Conservation (phyloP, 2,888 invertebrate species). For the Iphiclides podalirius region DNA sequence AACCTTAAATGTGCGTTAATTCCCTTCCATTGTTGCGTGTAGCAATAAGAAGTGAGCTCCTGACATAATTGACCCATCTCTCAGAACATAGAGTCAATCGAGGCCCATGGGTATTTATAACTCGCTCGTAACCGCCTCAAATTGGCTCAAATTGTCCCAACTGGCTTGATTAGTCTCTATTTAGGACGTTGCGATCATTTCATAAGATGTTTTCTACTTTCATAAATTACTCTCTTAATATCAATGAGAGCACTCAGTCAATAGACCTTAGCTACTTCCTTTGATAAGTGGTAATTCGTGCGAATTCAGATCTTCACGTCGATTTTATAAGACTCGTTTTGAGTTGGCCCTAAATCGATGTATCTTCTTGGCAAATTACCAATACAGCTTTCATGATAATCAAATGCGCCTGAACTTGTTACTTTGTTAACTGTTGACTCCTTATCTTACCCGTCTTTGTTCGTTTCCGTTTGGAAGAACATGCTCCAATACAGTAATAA, state of each 20-base stretch:
- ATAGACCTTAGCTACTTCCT: slow-evolving; percentile 11
- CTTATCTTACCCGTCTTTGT: slow-evolving; percentile 1
- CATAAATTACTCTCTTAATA: slow-evolving; percentile 22
- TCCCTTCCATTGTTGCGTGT: neutral
- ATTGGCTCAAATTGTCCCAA: slow-evolving; percentile 64
- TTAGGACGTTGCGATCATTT: slow-evolving; percentile 32
- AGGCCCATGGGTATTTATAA: slow-evolving; percentile 47
- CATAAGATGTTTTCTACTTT: slow-evolving; percentile 22
- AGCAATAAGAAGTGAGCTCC: slow-evolving; percentile 26
- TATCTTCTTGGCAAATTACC: slow-evolving; percentile 9
- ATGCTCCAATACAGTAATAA: too few relatives aligned
- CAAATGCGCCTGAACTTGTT: slow-evolving; percentile 5
- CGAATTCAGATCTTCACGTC: neutral
- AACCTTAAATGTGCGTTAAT: too few relatives aligned
- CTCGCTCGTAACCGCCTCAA: slow-evolving; percentile 52
- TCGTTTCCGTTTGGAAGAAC: neutral
- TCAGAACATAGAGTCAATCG: slow-evolving; percentile 43
- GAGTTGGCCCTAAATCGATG: neutral
- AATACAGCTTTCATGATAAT: slow-evolving; percentile 13
- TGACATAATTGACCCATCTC: slow-evolving; percentile 50
- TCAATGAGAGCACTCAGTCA: slow-evolving; percentile 15
- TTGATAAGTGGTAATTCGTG: slow-evolving; percentile 1
- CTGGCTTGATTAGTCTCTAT: slow-evolving; percentile 61
- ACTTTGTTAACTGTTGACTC: slow-evolving; percentile 3
- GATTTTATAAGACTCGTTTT: neutral